A percentile compares a stretch with the other conserved stretches of the same genome.
These are phyloP conservation scores for Epinephelus cyanopodus DNA, from an alignment of 2,113 vertebrate genomes.

Conservation along the genomic window DNA sequence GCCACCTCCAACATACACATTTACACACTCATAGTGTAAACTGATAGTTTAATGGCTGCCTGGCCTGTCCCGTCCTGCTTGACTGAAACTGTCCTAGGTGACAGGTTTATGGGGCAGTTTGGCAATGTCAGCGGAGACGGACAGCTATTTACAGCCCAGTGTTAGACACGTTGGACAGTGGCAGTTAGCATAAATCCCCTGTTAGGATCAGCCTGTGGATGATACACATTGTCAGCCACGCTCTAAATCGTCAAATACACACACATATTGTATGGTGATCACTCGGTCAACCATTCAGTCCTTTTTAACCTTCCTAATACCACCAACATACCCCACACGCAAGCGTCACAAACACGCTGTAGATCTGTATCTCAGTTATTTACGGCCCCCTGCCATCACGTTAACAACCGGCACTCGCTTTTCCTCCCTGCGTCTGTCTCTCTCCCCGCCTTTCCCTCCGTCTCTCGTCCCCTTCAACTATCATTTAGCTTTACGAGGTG, in stretches of 20 bases:
- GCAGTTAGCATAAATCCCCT: constrained; percentile 78
- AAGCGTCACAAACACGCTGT: constrained; percentile 45
- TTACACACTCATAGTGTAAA: constrained; percentile 55
- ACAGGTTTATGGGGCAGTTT: constrained; percentile 80
- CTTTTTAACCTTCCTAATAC: constrained; percentile 68
- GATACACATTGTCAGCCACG: constrained; percentile 49
- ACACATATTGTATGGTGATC: constrained; percentile 34
- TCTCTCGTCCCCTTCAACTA: constrained; percentile 79
- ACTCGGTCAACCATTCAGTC: constrained; percentile 48
- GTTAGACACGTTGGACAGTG: constrained; percentile 64
- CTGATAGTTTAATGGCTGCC: constrained; percentile 78
- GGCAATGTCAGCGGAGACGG: constrained; percentile 75
- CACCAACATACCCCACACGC: constrained; percentile 33
- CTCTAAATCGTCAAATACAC: constrained; percentile 54
- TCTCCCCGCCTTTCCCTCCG: constrained; percentile 21
- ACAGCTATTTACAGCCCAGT: constrained; percentile 76
- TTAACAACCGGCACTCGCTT: constrained; percentile 76
- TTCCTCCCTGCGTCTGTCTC: constrained; percentile 41
- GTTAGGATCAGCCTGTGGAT: constrained; percentile 55
- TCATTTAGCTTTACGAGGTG: constrained; percentile 84
- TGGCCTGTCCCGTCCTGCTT: constrained; percentile 60
- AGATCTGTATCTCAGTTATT: constrained; percentile 77
- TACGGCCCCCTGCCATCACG: constrained; percentile 71
- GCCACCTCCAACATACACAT: constrained; percentile 12
- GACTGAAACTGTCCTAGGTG: constrained; percentile 70